Evolutionary conservation across 2,113 vertebrate genomes (phyloP).

Genomic region (Thamnophis sirtalis): DNA sequence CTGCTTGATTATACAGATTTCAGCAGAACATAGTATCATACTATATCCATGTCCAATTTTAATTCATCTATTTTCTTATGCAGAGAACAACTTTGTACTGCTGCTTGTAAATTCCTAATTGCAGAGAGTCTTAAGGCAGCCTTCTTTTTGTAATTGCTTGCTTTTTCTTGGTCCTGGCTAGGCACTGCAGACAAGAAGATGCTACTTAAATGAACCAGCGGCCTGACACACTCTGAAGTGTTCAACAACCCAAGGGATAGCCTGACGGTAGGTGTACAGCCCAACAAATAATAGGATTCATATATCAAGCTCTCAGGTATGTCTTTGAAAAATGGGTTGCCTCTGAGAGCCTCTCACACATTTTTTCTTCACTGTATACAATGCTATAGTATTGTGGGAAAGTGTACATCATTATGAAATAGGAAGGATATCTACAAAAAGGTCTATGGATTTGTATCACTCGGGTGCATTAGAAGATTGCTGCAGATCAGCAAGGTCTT

Average conservation of each 20-base stretch:
- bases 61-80: not conserved
- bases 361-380: constrained; percentile 18
- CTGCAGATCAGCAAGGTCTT: not conserved
- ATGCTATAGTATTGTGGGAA: not conserved
- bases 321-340: constrained; percentile 40
- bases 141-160: constrained; percentile 5
- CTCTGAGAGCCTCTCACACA: constrained; percentile 10
- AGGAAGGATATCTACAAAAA: not conserved
- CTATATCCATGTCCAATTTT: not conserved
- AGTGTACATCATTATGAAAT: not conserved
- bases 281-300: constrained; percentile 66
- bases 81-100: not conserved
- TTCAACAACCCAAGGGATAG: constrained; percentile 15
- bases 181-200: not conserved
- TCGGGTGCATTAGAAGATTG: not conserved
- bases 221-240: not conserved
- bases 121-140: not conserved
- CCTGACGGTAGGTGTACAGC: constrained; percentile 54
- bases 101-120: not conserved
- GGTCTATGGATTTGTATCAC: not conserved
- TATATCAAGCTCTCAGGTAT: constrained; percentile 45
- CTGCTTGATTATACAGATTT: not conserved
- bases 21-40: not conserved
- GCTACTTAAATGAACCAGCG: constrained; percentile 8
- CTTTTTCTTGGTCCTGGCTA: not conserved